Base-by-base conservation (phyloP, 2,113 vertebrate genomes). In the Lota lota region DNA sequence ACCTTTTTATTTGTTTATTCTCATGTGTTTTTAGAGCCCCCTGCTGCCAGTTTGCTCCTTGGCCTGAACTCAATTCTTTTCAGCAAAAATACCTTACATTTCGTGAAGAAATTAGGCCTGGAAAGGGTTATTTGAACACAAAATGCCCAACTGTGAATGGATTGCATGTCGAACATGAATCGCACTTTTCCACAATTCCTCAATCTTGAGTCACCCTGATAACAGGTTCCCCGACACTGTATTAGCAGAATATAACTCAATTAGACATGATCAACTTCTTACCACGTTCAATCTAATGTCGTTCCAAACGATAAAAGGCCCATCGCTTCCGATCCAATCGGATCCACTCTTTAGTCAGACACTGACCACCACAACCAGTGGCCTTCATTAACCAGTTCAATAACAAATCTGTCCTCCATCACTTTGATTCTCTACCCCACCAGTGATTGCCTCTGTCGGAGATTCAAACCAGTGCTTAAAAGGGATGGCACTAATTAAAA, bases 341-440 rank as follows among this genome's bases (percentile, higher is more conserved):
- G 28, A 33, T 69, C 61, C 77, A 75, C 64, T 64, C 73, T 76
- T 84, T 84, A 83, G 79, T 86, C 83, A 80, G 72, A 73, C 66
- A 16, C 77, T 77, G 79, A 81, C 79, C 79, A 69, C 61, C 50
- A 17, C 63, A 78, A 67, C 72, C 69, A 33, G 71, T 70, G 72
- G 64, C 70, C 67, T 84, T 88, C 87, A 89, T 89, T 90, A 88
- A 89, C 64, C 19, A 64, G 84, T 79, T 89, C 88, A 82, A 89
- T 88, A 87, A 83, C 81, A 77, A 76, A 85, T 87, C 81, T 87
- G 80, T 83, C 83, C 72, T 73, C 16, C 50, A 87, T 83, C 82
- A 75, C 83, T 88, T 89, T 89, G 54, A 88, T 87, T 87, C 87
- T 79, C 87, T 76, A 72, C 78, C 73, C 74, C 72, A 59, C 70